These are phyloP conservation scores for Tympanoctomys barrerae DNA, from an alignment of 2,797 vertebrate genomes.

Conservation along the genomic window DNA sequence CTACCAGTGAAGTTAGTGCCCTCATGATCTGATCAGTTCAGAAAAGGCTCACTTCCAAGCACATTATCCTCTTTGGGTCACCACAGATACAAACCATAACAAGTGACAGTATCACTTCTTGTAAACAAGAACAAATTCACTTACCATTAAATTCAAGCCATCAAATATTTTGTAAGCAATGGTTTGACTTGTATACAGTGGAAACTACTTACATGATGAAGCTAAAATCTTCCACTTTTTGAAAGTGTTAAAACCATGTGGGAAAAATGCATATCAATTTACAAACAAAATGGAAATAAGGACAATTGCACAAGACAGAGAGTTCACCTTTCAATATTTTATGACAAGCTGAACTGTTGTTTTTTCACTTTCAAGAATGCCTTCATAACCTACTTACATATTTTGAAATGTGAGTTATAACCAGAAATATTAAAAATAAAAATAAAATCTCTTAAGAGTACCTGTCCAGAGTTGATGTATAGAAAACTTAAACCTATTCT, in stretches of 20 bases:
- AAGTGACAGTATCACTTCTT: background rate
- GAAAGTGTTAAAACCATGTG: background rate
- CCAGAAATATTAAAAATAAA: background rate
- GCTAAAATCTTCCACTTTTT: background rate
- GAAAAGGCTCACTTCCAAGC: background rate
- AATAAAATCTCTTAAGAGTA: background rate
- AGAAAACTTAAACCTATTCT: background rate
- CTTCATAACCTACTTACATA: background rate
- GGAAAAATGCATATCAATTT: background rate
- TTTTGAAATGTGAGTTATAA: background rate
- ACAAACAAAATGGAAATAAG: slow-evolving; percentile 13
- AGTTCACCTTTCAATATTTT: background rate
- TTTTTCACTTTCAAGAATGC: background rate
- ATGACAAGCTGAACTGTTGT: background rate
- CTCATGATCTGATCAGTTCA: background rate
- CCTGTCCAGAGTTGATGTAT: background rate
- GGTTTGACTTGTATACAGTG: background rate
- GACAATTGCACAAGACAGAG: background rate
- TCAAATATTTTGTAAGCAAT: background rate
- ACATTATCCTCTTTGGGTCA: background rate
- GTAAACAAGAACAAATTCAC: background rate
- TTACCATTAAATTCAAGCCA: background rate
- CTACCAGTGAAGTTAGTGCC: background rate
- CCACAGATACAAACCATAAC: background rate
- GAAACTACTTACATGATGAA: background rate